Conservation (phyloP, 2,797 vertebrate genomes). For the Manis javanica region DNA sequence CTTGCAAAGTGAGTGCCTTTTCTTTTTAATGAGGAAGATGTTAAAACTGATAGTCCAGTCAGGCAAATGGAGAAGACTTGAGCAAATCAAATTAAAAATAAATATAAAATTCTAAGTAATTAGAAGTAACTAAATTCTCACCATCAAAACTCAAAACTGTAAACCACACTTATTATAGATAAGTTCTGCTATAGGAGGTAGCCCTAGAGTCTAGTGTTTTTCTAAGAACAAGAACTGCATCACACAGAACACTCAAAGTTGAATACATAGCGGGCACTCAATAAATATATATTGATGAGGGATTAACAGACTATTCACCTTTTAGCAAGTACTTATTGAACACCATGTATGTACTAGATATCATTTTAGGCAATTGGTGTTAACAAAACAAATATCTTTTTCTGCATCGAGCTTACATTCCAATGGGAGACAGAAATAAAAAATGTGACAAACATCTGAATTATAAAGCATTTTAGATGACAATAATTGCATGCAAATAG, state of each 20-base stretch:
- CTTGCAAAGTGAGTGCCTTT: background rate
- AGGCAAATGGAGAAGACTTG: background rate
- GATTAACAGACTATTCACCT: background rate
- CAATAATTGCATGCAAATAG: background rate
- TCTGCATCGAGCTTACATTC: background rate
- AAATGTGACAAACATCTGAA: background rate
- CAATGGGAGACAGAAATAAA: background rate
- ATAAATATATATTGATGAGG: background rate
- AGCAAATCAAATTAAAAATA: conserved; percentile 23
- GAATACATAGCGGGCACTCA: background rate
- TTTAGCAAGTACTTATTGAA: conserved; percentile 2
- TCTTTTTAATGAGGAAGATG: conserved; percentile 3
- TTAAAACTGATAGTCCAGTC: background rate
- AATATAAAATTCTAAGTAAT: background rate
- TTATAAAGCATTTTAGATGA: background rate
- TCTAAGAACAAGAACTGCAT: background rate
- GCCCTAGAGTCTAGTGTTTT: background rate
- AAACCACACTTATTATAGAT: background rate
- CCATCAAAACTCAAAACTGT: conserved; percentile 7
- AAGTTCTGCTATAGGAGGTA: background rate
- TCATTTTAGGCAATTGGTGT: background rate
- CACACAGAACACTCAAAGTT: background rate
- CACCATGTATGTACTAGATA: background rate
- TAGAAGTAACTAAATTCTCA: conserved; percentile 2
- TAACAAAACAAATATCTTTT: background rate